Evolutionary conservation across 2,797 vertebrate genomes (phyloP).

Genomic region (Buceros bicornis): DNA sequence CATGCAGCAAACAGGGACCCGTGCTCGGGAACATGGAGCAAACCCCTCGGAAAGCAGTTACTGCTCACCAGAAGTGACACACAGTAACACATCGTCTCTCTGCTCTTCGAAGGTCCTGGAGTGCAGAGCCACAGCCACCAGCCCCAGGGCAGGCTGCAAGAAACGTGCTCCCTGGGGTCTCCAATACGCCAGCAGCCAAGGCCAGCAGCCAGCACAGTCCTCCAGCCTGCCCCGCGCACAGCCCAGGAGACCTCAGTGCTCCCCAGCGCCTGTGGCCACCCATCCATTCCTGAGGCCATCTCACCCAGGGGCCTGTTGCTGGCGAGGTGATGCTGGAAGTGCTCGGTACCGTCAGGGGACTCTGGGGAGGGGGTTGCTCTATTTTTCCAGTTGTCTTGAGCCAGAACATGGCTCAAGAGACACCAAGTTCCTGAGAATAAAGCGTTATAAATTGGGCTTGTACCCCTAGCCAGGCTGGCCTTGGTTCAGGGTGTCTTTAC

Average conservation of each 20-base stretch:
- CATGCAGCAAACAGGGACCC: not conserved
- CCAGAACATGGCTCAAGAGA: not conserved
- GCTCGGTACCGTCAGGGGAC: too few species aligned
- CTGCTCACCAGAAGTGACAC: not conserved
- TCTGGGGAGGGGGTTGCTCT: not conserved
- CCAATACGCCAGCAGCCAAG: rapidly evolving
- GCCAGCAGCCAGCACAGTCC: not conserved
- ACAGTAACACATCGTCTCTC: not conserved
- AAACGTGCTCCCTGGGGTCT: not conserved
- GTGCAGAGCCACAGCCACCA: not conserved
- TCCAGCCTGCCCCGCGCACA: not conserved
- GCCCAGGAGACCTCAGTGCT: too few species aligned
- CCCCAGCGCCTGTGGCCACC: not conserved
- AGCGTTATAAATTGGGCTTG: not conserved
- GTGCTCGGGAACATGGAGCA: not conserved
- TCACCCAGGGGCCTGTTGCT: not conserved
- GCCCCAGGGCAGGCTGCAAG: not conserved
- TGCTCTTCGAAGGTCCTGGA: not conserved
- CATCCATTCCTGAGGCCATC: not conserved
- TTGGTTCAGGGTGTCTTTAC: not conserved
- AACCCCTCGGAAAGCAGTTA: slow-evolving; percentile 23
- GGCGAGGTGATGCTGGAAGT: not conserved
- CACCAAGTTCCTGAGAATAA: not conserved
- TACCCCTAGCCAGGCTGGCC: not conserved
- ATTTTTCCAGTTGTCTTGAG: not conserved